Conservation (phyloP, 2,888 invertebrate genomes). For the Schizotus pectinicornis region DNA sequence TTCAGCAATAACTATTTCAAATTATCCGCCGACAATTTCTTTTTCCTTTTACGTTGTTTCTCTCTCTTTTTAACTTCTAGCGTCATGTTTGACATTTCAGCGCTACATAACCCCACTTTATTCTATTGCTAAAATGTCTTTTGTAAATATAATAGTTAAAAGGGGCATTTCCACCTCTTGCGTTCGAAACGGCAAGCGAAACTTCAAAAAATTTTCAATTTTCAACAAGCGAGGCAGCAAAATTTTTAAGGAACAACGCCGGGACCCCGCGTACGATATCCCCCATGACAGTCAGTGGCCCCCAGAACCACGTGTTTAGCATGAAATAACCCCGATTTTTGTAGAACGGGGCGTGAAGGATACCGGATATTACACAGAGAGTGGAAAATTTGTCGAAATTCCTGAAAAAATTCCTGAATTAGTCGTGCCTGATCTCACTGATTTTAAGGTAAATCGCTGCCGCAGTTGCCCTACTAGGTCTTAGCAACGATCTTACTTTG, state of each 20-base stretch:
- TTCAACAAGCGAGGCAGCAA: constrained; percentile 78
- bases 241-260: constrained; percentile 68
- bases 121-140: constrained; percentile 38
- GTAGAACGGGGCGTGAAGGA: constrained; percentile 72
- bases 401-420: constrained; percentile 92
- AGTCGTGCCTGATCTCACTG: constrained; percentile 87
- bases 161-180: constrained; percentile 63
- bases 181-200: constrained; percentile 70
- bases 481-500: constrained; percentile 47
- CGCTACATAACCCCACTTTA: constrained; percentile 9
- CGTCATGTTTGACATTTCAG: constrained; percentile 2
- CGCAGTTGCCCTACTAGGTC: not conserved
- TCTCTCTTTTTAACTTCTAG: not conserved
- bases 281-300: constrained; percentile 69
- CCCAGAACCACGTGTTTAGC: constrained; percentile 10
- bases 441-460: constrained; percentile 63
- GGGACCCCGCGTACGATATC: constrained; percentile 65
- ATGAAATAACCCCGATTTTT: not conserved
- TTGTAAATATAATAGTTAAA: constrained; percentile 52
- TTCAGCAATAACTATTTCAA: not conserved
- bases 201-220: constrained; percentile 81
- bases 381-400: constrained; percentile 67
- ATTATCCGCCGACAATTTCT: constrained; percentile 1
- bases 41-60: not conserved
- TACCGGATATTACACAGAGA: constrained; percentile 64